phyloP scores from a whole-genome alignment of 1,140 invertebrate genomes.

The Drosophila cardini region DNA sequence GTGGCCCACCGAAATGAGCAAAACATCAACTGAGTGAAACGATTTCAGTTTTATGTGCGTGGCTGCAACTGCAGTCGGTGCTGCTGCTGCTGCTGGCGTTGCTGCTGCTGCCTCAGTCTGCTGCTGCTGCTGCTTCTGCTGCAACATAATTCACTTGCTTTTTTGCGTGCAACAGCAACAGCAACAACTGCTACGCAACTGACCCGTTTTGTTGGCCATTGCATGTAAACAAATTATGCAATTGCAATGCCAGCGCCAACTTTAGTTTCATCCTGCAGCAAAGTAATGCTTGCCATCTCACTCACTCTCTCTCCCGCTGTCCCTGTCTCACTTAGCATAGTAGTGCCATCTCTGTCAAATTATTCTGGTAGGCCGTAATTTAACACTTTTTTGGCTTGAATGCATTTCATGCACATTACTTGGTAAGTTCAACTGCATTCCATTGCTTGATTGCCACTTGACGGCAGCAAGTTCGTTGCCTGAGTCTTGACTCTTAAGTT shows the following conservation, averaged over 20 bases:
- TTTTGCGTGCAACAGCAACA: slow-evolving; percentile 59
- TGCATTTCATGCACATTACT: slow-evolving; percentile 67
- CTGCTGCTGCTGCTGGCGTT: not conserved
- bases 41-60: slow-evolving; percentile 54
- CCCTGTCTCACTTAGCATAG: slow-evolving; percentile 10
- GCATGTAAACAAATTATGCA: slow-evolving; percentile 80
- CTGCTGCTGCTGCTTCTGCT: slow-evolving; percentile 19
- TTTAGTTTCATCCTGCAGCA: slow-evolving; percentile 16
- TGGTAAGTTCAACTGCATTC: slow-evolving; percentile 68
- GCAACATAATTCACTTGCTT: slow-evolving; percentile 71
- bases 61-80: slow-evolving; percentile 18
- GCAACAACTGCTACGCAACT: slow-evolving; percentile 60
- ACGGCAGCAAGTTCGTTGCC: slow-evolving; percentile 72
- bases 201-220: slow-evolving; percentile 75
- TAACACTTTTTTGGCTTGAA: slow-evolving; percentile 68
- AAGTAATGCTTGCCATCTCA: slow-evolving; percentile 43
- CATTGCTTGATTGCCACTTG: slow-evolving; percentile 66
- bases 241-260: slow-evolving; percentile 57
- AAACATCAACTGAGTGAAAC: slow-evolving; percentile 43
- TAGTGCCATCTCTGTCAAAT: slow-evolving; percentile 7
- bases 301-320: slow-evolving; percentile 8
- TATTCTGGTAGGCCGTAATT: slow-evolving; percentile 61
- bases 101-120: slow-evolving; percentile 17
- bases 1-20: slow-evolving; percentile 39
- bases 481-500: slow-evolving; percentile 59